Base-by-base conservation (phyloP, 2,113 vertebrate species). In the Myotis brandtii region DNA sequence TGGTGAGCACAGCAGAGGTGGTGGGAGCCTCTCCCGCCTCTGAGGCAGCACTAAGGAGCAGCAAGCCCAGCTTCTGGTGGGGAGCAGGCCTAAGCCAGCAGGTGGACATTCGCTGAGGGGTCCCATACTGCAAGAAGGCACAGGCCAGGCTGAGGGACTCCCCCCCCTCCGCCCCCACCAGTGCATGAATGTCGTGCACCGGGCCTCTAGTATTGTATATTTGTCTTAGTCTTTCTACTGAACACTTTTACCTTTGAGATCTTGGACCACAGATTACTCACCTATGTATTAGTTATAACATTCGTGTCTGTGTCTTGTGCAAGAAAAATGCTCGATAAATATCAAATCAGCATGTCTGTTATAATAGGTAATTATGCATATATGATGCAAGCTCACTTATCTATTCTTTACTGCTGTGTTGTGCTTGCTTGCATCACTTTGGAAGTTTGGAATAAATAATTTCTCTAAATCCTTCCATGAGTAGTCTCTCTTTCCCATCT, bases 301-400 rank as follows among this genome's bases (percentile, higher is more conserved):
- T 37, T 83, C 2, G 1, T 50, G 21, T 43, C 20, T 77, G n/a
- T 86, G 27, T 16, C 54, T 95, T n/a, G 20, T 69, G 5, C 14
- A 62, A 77, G 40, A 37, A 62, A 62, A 27, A 85, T 84, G 30
- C 9, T 96, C 32, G 25, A 16, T 69, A 5, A 34, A 10, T 66
- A 30, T 69, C 43, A 79, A 73, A 77, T 69, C 62, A 50, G 4
- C 17, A 6, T 85, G 32, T 69, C 20, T 52, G 2, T 59, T 76
- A 20, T 79, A 95, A 95, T 34, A 96, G 9, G 72, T 62, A 88
- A 94, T 91, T 82, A 93, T 46, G 87, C 20, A 86, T 67, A 75
- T 70, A 48, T 84, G 59, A 85, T 90, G 54, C 2, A 56, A 85
- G 46, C 21, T 20, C 40, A 0, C 16, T 90, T 93, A 59, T 81